These are phyloP conservation scores for Centruroides vittatus DNA, from an alignment of 1,140 invertebrate species.

Conservation along the genomic window DNA sequence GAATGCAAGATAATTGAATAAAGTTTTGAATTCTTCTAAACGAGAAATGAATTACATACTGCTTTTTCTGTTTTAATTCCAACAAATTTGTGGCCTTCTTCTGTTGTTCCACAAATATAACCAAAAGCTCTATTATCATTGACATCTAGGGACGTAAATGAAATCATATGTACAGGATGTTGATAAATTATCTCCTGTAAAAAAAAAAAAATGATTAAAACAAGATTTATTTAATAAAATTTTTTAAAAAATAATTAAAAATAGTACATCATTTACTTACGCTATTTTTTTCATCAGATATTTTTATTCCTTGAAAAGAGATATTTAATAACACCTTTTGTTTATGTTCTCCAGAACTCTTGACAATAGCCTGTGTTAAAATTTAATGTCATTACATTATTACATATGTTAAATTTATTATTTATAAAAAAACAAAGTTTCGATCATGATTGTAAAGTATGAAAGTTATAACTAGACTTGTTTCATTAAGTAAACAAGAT, in stretches of 20 bases:
- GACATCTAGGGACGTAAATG: conserved; percentile 96
- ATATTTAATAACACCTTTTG: conserved; percentile 89
- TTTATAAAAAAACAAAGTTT: too few species aligned
- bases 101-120: conserved; percentile 90
- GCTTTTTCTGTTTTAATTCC: conserved; percentile 98
- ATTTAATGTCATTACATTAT: too few species aligned
- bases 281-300: conserved; percentile 30
- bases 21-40: too few species aligned
- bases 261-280: neutral
- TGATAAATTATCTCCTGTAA: conserved; percentile 67
- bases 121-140: conserved; percentile 92
- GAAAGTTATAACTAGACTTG: too few species aligned
- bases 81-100: conserved; percentile 92
- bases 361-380: conserved; percentile 28
- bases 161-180: conserved; percentile 95
- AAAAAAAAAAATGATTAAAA: too few species aligned
- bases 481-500: too few species aligned
- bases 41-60: conserved; percentile 31
- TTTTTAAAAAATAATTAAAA: too few species aligned
- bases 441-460: too few species aligned
- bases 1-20: too few species aligned
- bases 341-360: conserved; percentile 91
- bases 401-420: too few species aligned
- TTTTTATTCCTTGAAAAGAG: conserved; percentile 81
- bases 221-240: too few species aligned